These are phyloP conservation scores for Herpetotheres cachinnans DNA, from an alignment of 2,113 vertebrate genomes.

Conservation along the genomic window DNA sequence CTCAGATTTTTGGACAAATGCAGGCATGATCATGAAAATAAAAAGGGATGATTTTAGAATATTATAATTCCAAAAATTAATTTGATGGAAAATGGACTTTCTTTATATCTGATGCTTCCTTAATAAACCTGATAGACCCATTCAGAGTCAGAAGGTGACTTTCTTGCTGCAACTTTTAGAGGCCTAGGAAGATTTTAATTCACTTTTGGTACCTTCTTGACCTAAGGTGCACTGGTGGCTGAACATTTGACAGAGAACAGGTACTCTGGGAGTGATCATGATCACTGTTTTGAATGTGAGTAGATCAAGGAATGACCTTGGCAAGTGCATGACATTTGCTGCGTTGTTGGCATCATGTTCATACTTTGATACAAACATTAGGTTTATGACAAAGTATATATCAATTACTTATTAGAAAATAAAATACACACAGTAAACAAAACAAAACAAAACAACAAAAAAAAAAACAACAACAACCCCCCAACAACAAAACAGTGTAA, in stretches of 20 bases:
- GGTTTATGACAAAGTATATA: not conserved
- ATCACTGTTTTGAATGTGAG: not conserved
- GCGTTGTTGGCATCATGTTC: not conserved
- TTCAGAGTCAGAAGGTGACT: constrained; percentile 14
- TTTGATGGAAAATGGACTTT: not conserved
- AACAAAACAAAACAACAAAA: not conserved
- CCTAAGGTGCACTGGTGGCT: not conserved
- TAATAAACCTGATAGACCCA: not conserved
- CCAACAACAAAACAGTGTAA: not conserved
- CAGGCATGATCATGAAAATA: constrained; percentile 34
- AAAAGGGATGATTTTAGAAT: not conserved
- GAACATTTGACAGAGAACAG: not conserved
- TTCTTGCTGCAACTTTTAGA: not conserved
- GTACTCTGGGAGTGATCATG: not conserved
- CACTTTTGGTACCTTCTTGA: not conserved
- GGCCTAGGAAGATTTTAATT: not conserved
- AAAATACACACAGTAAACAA: not conserved
- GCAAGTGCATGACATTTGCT: not conserved
- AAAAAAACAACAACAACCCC: too few species aligned
- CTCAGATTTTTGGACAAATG: constrained; percentile 28
- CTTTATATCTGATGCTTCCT: not conserved
- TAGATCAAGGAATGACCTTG: not conserved
- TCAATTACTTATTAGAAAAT: not conserved
- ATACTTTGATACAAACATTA: not conserved
- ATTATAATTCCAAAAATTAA: constrained; percentile 10